Evolutionary conservation across 1,140 invertebrate genomes (phyloP).

Genomic region (Ceratoteleas bidentatus): DNA sequence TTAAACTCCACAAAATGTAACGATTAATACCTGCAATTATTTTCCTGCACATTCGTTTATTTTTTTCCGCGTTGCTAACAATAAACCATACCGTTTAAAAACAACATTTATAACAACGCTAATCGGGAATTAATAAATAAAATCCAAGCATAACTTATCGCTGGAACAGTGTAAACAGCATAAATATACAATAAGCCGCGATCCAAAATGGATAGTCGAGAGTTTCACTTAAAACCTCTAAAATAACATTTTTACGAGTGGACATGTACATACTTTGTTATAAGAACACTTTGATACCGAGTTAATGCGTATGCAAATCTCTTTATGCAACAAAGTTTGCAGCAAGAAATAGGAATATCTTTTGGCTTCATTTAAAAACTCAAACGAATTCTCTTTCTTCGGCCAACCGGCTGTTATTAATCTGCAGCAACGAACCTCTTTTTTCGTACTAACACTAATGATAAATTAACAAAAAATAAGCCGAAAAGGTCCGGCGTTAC

Average conservation of each 20-base stretch:
- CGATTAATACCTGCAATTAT: too few relatives aligned
- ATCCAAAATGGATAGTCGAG: slow-evolving; percentile 4
- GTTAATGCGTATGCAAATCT: slow-evolving; percentile 46
- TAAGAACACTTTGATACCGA: slow-evolving; percentile 24
- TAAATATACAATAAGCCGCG: too few relatives aligned
- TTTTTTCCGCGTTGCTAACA: too few relatives aligned
- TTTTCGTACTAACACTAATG: slow-evolving; percentile 34
- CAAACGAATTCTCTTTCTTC: slow-evolving; percentile 9
- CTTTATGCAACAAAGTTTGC: slow-evolving; percentile 33
- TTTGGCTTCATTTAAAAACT: slow-evolving; percentile 19
- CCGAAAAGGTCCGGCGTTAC: slow-evolving; percentile 43
- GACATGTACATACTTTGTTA: slow-evolving; percentile 26
- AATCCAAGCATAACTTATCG: too few relatives aligned
- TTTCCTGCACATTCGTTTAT: too few relatives aligned
- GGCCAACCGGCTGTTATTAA: slow-evolving; percentile 25
- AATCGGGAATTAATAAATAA: too few relatives aligned
- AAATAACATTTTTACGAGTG: slow-evolving; percentile 36
- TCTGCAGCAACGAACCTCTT: slow-evolving; percentile 17
- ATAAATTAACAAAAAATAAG: slow-evolving; percentile 49
- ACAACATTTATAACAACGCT: too few relatives aligned
- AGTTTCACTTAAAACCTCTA: slow-evolving; percentile 15
- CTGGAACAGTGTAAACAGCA: too few relatives aligned
- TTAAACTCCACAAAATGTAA: too few relatives aligned
- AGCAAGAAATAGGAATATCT: slow-evolving; percentile 33
- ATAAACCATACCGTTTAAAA: too few relatives aligned